Conservation (phyloP, 2,113 vertebrate species). For the Poicephalus meyeri region DNA sequence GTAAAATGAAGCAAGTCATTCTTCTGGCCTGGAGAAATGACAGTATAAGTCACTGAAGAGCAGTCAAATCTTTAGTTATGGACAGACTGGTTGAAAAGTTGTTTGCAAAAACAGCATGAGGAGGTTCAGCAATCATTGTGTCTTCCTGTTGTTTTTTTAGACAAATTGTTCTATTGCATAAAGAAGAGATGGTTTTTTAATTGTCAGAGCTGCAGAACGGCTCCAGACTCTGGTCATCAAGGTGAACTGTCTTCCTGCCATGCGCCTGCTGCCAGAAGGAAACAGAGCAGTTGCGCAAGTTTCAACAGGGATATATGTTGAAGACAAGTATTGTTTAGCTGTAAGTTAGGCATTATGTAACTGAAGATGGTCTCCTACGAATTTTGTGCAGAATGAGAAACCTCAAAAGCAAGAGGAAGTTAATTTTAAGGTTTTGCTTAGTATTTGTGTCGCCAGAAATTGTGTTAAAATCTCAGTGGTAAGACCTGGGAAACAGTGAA, state of each 20-base stretch:
- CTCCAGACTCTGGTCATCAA: not conserved
- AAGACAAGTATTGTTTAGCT: not conserved
- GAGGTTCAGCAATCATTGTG: fast-evolving
- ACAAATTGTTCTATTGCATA: not conserved
- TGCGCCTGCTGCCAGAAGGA: not conserved
- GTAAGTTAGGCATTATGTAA: not conserved
- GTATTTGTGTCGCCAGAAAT: not conserved
- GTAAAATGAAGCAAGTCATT: not conserved
- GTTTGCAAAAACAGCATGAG: not conserved
- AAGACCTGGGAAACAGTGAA: not conserved
- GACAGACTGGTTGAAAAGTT: not conserved
- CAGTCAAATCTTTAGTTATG: not conserved
- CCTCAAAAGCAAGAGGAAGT: not conserved
- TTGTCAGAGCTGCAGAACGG: not conserved
- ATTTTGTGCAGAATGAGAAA: not conserved
- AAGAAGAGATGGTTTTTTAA: not conserved
- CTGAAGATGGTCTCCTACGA: not conserved
- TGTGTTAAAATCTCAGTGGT: not conserved
- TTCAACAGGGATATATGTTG: not conserved
- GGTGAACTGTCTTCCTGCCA: not conserved
- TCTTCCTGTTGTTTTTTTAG: not conserved
- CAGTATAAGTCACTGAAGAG: not conserved
- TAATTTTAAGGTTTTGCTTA: not conserved
- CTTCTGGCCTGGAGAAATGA: not conserved
- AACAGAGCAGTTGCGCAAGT: not conserved